Percentiles rank a stretch among this genome's conserved stretches.
Evolutionary conservation across 2,113 vertebrate genomes (phyloP).

Genomic region (Misgurnus mizolepis): DNA sequence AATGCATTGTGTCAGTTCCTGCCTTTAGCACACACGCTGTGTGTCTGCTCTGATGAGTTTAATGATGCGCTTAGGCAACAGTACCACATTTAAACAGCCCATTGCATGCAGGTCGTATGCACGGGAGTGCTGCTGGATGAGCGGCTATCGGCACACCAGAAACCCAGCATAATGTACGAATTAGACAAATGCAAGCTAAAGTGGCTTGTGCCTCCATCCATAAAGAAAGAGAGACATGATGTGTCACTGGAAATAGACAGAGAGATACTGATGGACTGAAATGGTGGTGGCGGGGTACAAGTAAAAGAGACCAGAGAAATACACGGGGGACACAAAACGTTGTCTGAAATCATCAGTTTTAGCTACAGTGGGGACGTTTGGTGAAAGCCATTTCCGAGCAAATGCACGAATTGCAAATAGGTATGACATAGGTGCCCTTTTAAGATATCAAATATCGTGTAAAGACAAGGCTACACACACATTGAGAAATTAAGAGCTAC

Average conservation of each 20-base stretch:
- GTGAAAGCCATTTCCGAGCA: too few relatives aligned
- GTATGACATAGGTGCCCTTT: too few relatives aligned
- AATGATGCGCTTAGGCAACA: slow-evolving; percentile 50
- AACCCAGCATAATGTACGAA: slow-evolving; percentile 19
- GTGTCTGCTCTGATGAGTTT: slow-evolving; percentile 38
- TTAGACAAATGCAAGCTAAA: slow-evolving; percentile 47
- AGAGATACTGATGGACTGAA: slow-evolving; percentile 14
- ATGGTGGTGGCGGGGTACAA: background rate
- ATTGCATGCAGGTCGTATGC: slow-evolving; percentile 48
- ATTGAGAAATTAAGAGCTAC: background rate
- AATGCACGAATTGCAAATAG: too few relatives aligned
- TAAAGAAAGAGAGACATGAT: background rate
- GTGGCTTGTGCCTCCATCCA: background rate
- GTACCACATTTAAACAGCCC: slow-evolving; percentile 41
- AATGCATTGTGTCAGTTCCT: slow-evolving; percentile 32
- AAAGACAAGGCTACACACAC: background rate
- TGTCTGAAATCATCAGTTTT: too few relatives aligned
- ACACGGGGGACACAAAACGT: background rate
- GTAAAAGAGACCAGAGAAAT: background rate
- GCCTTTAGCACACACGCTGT: slow-evolving; percentile 28
- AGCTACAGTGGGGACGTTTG: too few relatives aligned
- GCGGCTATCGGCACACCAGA: slow-evolving; percentile 49
- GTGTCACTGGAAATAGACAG: slow-evolving; percentile 1
- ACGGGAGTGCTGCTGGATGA: slow-evolving; percentile 57
- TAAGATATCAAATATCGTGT: too few relatives aligned